Conservation (phyloP, 2,113 vertebrate genomes). For the Gadus chalcogrammus region DNA sequence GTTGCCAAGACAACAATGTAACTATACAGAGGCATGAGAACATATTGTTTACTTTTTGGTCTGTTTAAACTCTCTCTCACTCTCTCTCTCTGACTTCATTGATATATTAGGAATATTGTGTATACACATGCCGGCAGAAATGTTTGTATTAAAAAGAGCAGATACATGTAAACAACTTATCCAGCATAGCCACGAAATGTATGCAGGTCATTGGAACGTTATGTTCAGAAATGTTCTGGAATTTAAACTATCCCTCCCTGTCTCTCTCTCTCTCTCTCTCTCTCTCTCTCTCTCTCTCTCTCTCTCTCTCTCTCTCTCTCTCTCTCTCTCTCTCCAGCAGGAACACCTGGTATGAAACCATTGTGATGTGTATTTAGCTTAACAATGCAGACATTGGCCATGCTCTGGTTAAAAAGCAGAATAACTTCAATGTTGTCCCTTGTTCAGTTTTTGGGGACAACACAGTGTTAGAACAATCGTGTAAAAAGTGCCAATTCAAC, state of each 20-base stretch:
- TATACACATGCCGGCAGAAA: constrained; percentile 1
- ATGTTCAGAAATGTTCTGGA: background rate
- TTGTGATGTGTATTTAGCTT: background rate
- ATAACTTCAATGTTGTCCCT: background rate
- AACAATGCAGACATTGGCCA: background rate
- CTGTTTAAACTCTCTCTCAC: too few species aligned
- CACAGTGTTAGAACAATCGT: background rate
- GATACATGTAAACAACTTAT: constrained; percentile 2
- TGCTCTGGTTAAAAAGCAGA: background rate
- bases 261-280: background rate
- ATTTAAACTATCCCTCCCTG: background rate
- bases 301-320: too few species aligned
- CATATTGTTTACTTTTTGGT: background rate
- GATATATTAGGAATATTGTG: background rate
- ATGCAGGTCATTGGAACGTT: background rate
- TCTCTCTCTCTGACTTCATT: background rate
- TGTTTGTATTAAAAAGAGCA: background rate
- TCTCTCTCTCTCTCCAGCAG: background rate
- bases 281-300: too few species aligned
- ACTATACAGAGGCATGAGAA: background rate
- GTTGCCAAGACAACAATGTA: background rate
- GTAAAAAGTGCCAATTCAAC: constrained; percentile 6
- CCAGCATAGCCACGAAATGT: background rate
- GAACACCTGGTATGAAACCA: background rate
- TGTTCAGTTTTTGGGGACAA: background rate